phyloP scores from a whole-genome alignment of 2,888 invertebrate genomes.

The Ceramica pisi region DNA sequence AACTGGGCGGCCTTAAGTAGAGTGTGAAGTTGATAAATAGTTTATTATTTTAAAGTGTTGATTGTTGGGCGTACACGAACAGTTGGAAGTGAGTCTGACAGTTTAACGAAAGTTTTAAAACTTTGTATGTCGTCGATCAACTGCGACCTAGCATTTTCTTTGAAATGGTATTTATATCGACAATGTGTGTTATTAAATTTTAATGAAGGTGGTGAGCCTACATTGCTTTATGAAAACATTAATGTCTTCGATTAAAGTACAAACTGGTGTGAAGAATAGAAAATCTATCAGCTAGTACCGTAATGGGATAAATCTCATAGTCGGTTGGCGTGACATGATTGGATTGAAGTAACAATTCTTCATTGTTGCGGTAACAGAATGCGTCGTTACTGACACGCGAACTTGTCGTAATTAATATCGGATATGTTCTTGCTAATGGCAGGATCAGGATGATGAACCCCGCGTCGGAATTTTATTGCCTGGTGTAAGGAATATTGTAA shows the following conservation, averaged over 20 bases:
- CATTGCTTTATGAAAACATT: conserved; percentile 29
- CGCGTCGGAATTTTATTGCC: conserved; percentile 48
- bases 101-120: conserved; percentile 63
- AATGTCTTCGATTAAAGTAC: conserved; percentile 46
- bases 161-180: conserved; percentile 48
- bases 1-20: conserved; percentile 66
- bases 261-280: conserved; percentile 55
- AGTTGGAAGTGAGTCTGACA: conserved; percentile 57
- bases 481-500: conserved; percentile 54
- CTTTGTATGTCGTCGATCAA: conserved; percentile 47
- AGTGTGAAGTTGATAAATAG: conserved; percentile 68
- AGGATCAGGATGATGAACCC: conserved; percentile 66
- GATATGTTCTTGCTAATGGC: conserved; percentile 55
- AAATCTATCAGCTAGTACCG: conserved; percentile 75
- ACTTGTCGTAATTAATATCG: conserved; percentile 70
- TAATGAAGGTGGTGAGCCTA: conserved; percentile 35
- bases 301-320: conserved; percentile 80
- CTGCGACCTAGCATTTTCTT: conserved; percentile 50
- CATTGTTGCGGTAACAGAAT: conserved; percentile 77
- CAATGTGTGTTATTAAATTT: conserved; percentile 34
- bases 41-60: conserved; percentile 66
- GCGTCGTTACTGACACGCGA: conserved; percentile 78
- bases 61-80: conserved; percentile 67
- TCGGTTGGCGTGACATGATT: conserved; percentile 77
- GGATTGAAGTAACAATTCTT: conserved; percentile 73